Conservation (phyloP, 2,797 vertebrate genomes). For the Serranus cabrilla region DNA sequence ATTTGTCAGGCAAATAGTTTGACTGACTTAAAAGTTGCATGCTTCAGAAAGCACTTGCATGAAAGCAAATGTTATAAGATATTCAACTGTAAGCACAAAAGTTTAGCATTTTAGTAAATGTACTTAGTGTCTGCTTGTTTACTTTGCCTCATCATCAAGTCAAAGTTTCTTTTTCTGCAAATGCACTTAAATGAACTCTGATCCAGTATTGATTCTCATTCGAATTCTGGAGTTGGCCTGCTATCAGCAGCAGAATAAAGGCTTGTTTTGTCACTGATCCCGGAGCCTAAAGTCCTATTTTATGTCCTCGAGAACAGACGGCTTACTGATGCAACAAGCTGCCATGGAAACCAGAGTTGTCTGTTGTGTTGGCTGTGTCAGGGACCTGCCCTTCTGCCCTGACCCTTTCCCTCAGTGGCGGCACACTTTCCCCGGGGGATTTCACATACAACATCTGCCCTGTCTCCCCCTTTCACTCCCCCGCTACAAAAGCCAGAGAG, state of each 20-base stretch:
- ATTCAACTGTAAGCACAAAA: no score
- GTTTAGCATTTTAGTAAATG: no score
- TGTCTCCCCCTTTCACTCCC: constrained; percentile 29
- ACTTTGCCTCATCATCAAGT: neutral
- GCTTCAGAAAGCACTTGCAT: no score
- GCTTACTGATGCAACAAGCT: constrained; percentile 70
- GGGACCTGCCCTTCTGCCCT: constrained; percentile 72
- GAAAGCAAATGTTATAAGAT: no score
- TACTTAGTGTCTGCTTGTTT: neutral
- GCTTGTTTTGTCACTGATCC: constrained; percentile 47
- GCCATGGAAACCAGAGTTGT: constrained; percentile 74
- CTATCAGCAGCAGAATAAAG: constrained; percentile 47
- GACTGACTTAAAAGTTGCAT: no score
- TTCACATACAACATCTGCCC: constrained; percentile 85
- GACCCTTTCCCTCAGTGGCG: constrained; percentile 65
- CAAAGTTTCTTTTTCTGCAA: neutral
- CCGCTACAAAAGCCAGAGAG: constrained; percentile 59
- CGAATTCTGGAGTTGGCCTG: neutral
- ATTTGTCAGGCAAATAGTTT: no score
- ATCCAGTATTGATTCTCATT: neutral
- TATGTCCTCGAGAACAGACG: constrained; percentile 60
- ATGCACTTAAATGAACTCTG: neutral
- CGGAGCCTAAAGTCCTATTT: constrained; percentile 49
- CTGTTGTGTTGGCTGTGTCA: constrained; percentile 69
- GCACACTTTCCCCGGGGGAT: constrained; percentile 81